phyloP scores from a whole-genome alignment of 2,797 vertebrate species.

The Girardinus metallicus region DNA sequence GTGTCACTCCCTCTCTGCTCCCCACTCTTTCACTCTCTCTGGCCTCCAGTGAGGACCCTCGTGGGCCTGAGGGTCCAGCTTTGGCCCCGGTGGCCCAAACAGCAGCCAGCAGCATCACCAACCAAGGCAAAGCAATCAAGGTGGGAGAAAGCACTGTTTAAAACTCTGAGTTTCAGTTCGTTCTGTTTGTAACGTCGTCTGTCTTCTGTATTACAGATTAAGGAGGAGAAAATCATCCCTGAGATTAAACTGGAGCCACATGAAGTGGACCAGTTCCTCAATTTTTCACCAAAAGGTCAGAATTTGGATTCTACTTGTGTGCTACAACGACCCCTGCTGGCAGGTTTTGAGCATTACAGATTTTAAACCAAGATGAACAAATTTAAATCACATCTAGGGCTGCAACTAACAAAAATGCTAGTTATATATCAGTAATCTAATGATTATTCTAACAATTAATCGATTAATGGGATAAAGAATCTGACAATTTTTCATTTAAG shows the following conservation, averaged over 20 bases:
- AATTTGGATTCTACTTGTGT: not conserved
- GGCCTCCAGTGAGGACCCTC: conserved; percentile 37
- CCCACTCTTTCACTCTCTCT: conserved; percentile 85
- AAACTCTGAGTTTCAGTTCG: too few relatives aligned
- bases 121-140: conserved; percentile 66
- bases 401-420: too few relatives aligned
- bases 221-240: conserved; percentile 85
- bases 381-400: not conserved
- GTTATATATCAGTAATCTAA: too few relatives aligned
- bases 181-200: not conserved
- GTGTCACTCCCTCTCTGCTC: conserved; percentile 84
- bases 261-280: conserved; percentile 98
- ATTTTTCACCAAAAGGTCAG: conserved; percentile 94
- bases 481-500: too few relatives aligned
- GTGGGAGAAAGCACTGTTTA: conserved; percentile 18
- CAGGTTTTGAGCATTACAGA: not conserved
- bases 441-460: too few relatives aligned
- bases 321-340: conserved; percentile 58
- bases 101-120: conserved; percentile 27
- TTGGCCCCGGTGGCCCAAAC: conserved; percentile 26
- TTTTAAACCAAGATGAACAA: not conserved
- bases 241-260: conserved; percentile 97
- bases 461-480: too few relatives aligned
- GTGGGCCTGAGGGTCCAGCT: conserved; percentile 15
- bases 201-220: conserved; percentile 76